Percentiles rank a stretch among this genome's conserved stretches.
Conservation (phyloP, 2,888 invertebrate genomes). For the Bruchidius siliquastri region DNA sequence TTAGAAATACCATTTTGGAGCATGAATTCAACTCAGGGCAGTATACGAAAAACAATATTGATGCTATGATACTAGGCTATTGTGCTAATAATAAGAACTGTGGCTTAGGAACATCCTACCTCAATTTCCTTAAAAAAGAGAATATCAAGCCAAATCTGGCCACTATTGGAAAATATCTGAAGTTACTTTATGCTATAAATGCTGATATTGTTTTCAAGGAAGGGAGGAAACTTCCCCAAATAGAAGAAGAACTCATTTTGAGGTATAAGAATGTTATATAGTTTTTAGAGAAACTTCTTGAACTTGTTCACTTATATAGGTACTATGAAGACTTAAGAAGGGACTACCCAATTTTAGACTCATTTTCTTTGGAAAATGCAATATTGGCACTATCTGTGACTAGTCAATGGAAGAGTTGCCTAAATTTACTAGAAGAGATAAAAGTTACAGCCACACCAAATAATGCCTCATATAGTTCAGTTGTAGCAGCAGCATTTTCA, state of each 20-base stretch:
- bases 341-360: constrained; percentile 58
- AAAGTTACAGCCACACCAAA: constrained; percentile 50
- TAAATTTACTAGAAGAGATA: constrained; percentile 58
- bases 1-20: constrained; percentile 48
- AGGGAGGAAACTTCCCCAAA: constrained; percentile 22
- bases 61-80: constrained; percentile 56
- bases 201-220: constrained; percentile 29
- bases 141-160: constrained; percentile 54
- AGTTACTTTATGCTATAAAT: constrained; percentile 49
- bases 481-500: constrained; percentile 58
- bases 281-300: not conserved
- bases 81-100: constrained; percentile 49
- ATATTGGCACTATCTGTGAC: constrained; percentile 62
- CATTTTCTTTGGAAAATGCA: constrained; percentile 55
- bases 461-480: constrained; percentile 49
- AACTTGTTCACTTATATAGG: not conserved
- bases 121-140: constrained; percentile 51
- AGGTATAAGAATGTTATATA: constrained; percentile 1
- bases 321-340: constrained; percentile 44
- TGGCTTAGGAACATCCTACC: constrained; percentile 54
- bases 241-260: constrained; percentile 54
- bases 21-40: constrained; percentile 35
- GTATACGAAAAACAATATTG: constrained; percentile 53
- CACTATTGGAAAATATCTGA: constrained; percentile 55
- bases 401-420: constrained; percentile 58